A percentile compares a stretch with the other conserved stretches of the same genome.
Evolutionary conservation across 1,140 invertebrate species (phyloP).

Genomic region (Cardiocondyla obscurior): DNA sequence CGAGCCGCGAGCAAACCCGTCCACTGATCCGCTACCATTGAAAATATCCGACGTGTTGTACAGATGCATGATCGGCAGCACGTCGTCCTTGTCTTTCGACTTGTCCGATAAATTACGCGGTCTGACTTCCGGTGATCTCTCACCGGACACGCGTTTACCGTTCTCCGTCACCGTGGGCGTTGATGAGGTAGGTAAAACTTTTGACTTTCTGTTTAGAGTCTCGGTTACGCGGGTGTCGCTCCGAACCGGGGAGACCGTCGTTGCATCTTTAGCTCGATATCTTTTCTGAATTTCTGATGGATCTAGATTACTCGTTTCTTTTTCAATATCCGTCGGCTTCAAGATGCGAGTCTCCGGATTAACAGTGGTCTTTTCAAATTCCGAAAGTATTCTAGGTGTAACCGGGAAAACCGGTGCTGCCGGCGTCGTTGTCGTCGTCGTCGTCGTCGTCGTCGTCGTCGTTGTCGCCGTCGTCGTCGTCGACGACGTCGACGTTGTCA

Average conservation of each 20-base stretch:
- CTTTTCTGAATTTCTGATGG: conserved; percentile 81
- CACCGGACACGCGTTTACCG: conserved; percentile 26
- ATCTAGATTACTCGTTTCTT: conserved; percentile 61
- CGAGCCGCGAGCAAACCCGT: conserved; percentile 42
- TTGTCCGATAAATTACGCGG: conserved; percentile 78
- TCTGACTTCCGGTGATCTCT: conserved; percentile 79
- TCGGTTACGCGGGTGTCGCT: conserved; percentile 4
- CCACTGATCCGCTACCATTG: conserved; percentile 71
- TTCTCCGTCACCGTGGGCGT: not conserved
- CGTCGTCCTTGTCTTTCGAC: conserved; percentile 79
- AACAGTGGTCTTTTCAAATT: conserved; percentile 2
- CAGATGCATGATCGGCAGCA: conserved; percentile 81
- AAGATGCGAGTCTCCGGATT: conserved; percentile 36
- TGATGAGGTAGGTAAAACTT: not conserved
- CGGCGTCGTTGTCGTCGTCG: conserved; percentile 19
- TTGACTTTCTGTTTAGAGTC: not conserved
- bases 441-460: conserved; percentile 35
- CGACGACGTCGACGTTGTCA: too few species aligned
- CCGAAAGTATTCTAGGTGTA: conserved; percentile 71
- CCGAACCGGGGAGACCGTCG: conserved; percentile 41
- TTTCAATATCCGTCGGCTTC: not conserved
- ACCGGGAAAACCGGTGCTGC: conserved; percentile 68
- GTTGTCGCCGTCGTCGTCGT: conserved; percentile 34
- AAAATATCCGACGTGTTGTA: conserved; percentile 82
- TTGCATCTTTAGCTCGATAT: conserved; percentile 71